Conservation (phyloP, 2,888 invertebrate species). For the Dexiosoma caninum region DNA sequence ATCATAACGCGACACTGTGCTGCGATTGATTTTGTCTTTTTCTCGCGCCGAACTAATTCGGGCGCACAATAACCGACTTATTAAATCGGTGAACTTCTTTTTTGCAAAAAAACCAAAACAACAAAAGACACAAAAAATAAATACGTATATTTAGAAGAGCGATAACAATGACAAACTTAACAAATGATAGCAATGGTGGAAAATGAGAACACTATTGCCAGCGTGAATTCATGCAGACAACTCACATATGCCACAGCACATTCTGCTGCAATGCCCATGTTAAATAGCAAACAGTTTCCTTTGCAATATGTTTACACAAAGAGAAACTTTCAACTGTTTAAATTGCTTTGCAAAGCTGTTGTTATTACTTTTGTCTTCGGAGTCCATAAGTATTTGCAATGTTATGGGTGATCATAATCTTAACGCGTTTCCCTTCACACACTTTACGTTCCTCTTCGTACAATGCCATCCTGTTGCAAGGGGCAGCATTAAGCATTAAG, state of each 20-base stretch:
- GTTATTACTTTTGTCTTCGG: conserved; percentile 9
- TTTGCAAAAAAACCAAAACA: conserved; percentile 18
- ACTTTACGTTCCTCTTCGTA: conserved; percentile 37
- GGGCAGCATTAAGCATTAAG: conserved; percentile 19
- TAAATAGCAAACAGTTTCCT: conserved; percentile 41
- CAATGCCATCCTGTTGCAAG: conserved; percentile 11
- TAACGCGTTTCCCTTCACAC: conserved; percentile 52
- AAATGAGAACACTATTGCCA: conserved; percentile 51
- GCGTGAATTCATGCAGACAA: conserved; percentile 13
- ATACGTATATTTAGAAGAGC: neutral
- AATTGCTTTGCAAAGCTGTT: conserved; percentile 2
- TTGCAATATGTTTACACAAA: conserved; percentile 47
- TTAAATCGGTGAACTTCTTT: conserved; percentile 52
- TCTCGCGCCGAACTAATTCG: conserved; percentile 57
- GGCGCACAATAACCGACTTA: conserved; percentile 55
- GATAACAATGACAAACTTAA: conserved; percentile 58
- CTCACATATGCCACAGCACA: neutral
- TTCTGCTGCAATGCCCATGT: conserved; percentile 8
- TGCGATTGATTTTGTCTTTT: neutral
- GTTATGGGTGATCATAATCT: conserved; percentile 55
- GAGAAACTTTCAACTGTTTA: conserved; percentile 30
- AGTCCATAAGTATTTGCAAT: neutral
- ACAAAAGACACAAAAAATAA: too few relatives aligned
- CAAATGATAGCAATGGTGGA: conserved; percentile 52
- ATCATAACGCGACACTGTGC: neutral